Evolutionary conservation across 2,888 invertebrate species (phyloP), one percentile per base, ranked within the genome.

Genomic region (Rhagonycha fulva): DNA sequence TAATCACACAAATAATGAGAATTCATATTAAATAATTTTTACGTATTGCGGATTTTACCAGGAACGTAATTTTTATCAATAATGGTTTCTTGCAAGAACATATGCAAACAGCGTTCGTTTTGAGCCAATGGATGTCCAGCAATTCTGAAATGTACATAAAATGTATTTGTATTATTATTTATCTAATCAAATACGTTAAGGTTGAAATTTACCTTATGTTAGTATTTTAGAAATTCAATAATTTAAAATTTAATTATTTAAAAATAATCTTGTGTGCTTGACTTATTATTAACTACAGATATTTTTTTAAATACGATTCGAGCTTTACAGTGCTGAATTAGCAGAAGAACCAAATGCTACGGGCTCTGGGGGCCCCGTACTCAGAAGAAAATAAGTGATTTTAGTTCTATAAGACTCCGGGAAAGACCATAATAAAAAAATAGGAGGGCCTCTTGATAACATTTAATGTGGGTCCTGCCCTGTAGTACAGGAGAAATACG

Each of bases 61-160:
- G 99, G 99, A 82, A 99, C 97, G 89, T 99, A 99, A 90, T 98
- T 99, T 91, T 97, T 98, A 90, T 99, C 99, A 88, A 99, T 99
- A 85, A 94, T 93, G 70, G 95, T 95, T 85, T 99, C 99, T 89
- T 99, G 98, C 80, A 99, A 92, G 91, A 99, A 99, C 96, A 99
- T 99, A 89, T 99, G 99, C 85, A 99, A 93, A 90, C 99, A 99
- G 86, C 97, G 92, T 90, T 99, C 99, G 88, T 99, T 99, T 90
- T 99, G 99, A 76, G 99, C 99, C 86, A 99, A 89, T 3, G 99
- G 99, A 89, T 99, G 99, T 75, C 99, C 99, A 71, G 98, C 98
- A 87, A 99, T 98, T 91, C 95, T 95, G 79, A 32, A 85, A 89
- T 76, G n/a, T 47, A 47, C 47, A 47, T n/a, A 47, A 90, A 88